phyloP scores from a whole-genome alignment of 2,888 invertebrate species.

The Epinotia nisella region DNA sequence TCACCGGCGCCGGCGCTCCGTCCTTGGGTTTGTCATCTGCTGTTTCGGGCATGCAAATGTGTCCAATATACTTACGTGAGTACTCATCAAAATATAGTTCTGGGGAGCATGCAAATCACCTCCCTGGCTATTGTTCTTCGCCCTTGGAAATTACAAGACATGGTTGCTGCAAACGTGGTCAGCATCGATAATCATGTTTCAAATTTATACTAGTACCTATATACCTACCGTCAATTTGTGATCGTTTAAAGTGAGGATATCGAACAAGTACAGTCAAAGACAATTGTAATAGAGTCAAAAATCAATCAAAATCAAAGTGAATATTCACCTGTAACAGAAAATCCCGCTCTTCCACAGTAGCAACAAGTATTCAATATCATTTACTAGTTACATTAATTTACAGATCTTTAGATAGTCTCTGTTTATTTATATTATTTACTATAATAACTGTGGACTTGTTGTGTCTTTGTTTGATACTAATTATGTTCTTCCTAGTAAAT shows the following conservation, averaged over 20 bases:
- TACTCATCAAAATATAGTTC: conserved; percentile 57
- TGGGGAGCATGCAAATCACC: conserved; percentile 73
- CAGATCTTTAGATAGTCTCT: too few species aligned
- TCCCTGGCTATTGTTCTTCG: conserved; percentile 78
- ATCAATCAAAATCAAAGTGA: too few species aligned
- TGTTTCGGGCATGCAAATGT: conserved; percentile 79
- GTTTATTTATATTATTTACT: too few species aligned
- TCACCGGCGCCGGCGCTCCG: conserved; percentile 61
- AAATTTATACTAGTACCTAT: conserved; percentile 56
- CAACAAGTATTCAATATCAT: too few species aligned
- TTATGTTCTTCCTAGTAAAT: too few species aligned
- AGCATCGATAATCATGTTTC: conserved; percentile 71
- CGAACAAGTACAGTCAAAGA: background rate
- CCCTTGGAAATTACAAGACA: conserved; percentile 77
- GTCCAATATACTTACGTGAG: conserved; percentile 68
- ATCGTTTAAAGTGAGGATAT: conserved; percentile 3
- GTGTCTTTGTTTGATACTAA: too few species aligned
- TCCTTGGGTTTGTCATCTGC: conserved; percentile 62
- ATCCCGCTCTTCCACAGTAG: too few species aligned
- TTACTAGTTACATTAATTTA: too few species aligned
- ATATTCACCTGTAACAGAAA: too few species aligned
- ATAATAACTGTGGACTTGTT: too few species aligned
- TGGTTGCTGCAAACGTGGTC: conserved; percentile 66
- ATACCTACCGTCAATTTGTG: conserved; percentile 2
- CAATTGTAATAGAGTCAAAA: background rate